phyloP scores from a whole-genome alignment of 2,888 invertebrate species.

The Amiota mariae region DNA sequence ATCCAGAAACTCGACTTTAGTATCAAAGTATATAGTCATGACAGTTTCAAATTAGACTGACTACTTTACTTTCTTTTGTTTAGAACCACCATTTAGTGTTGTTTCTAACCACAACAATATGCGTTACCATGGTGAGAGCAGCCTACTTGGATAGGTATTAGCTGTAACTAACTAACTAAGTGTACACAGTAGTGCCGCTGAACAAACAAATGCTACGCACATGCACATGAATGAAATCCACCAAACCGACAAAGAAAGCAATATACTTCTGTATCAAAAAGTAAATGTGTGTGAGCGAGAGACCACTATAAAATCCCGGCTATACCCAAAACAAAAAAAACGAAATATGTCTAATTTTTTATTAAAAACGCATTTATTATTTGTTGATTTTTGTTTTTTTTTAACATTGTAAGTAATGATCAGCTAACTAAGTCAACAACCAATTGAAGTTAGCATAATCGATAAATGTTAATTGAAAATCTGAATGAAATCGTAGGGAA shows the following conservation, averaged over 20 bases:
- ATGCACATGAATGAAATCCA: no score
- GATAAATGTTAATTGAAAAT: not conserved
- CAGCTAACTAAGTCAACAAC: not conserved
- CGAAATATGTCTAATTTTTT: not conserved
- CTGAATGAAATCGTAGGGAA: not conserved
- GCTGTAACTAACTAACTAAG: not conserved
- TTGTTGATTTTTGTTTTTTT: conserved; percentile 28
- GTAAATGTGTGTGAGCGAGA: no score
- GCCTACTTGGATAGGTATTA: not conserved
- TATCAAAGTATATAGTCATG: conserved; percentile 90
- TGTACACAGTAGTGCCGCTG: not conserved
- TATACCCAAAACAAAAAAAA: no score
- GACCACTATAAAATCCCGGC: no score
- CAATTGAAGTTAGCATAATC: not conserved
- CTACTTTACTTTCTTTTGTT: no score
- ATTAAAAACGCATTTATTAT: not conserved
- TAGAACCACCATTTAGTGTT: not conserved
- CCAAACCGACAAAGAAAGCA: no score
- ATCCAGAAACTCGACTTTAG: conserved; percentile 85
- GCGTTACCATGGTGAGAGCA: conserved; percentile 45
- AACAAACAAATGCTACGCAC: not conserved
- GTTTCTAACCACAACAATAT: conserved; percentile 47
- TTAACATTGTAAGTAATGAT: conserved; percentile 22
- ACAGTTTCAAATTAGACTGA: not conserved
- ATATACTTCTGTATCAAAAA: no score